Evolutionary conservation across 2,113 vertebrate species (phyloP).

Genomic region (Gobio gobio): DNA sequence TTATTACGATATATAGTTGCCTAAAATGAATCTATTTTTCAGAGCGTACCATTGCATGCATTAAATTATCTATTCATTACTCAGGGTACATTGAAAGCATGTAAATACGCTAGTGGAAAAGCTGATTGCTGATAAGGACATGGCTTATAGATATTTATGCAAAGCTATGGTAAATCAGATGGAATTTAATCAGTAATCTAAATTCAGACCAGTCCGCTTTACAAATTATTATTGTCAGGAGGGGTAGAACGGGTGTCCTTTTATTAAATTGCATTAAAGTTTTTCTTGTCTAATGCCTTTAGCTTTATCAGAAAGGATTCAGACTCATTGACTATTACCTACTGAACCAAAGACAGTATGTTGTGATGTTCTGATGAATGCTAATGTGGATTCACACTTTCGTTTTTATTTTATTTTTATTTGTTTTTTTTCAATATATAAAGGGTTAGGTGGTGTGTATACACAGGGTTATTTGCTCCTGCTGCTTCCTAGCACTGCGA

Average conservation of each 20-base stretch:
- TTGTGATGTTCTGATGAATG: not conserved
- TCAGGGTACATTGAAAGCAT: not conserved
- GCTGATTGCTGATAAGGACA: slow-evolving; percentile 10
- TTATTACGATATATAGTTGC: not conserved
- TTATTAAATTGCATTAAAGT: slow-evolving; percentile 1
- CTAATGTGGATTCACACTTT: not conserved
- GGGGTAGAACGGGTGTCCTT: not conserved
- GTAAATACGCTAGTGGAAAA: not conserved
- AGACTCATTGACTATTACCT: not conserved
- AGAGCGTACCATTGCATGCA: not conserved
- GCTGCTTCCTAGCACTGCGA: not conserved
- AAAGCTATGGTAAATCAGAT: not conserved
- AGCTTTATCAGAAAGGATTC: not conserved
- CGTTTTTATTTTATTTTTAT: too few species aligned
- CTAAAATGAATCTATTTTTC: not conserved
- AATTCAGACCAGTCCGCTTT: not conserved
- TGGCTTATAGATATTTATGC: not conserved
- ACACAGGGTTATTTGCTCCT: slow-evolving; percentile 1
- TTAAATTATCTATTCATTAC: not conserved
- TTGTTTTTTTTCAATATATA: not conserved
- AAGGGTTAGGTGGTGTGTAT: not conserved
- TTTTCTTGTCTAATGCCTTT: not conserved
- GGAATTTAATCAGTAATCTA: not conserved
- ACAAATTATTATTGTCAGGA: not conserved
- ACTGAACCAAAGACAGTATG: not conserved